These are phyloP conservation scores for Pedionomus torquatus DNA, from an alignment of 2,113 vertebrate species.

Conservation along the genomic window DNA sequence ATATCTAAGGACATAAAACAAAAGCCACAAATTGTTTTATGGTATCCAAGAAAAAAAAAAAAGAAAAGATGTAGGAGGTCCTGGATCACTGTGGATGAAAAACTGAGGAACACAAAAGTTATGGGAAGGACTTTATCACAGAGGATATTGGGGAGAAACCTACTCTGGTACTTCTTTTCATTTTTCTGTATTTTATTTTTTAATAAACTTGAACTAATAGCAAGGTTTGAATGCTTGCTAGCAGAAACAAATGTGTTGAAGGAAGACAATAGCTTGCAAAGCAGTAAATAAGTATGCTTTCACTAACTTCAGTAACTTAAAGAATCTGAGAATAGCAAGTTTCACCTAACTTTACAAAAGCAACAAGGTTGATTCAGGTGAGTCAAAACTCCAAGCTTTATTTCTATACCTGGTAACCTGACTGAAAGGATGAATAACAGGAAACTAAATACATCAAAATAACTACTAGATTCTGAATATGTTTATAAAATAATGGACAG, in stretches of 20 bases:
- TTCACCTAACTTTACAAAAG: background rate
- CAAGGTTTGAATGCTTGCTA: background rate
- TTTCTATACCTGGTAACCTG: background rate
- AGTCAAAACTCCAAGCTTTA: background rate
- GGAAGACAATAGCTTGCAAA: background rate
- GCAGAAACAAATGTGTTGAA: background rate
- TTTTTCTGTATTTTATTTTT: background rate
- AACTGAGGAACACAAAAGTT: background rate
- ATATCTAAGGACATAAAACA: background rate
- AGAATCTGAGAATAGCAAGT: background rate
- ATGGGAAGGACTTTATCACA: background rate
- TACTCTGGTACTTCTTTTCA: background rate
- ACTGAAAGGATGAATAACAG: background rate
- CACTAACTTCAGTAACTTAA: background rate
- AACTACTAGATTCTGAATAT: background rate
- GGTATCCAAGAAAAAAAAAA: background rate
- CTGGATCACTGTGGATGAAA: background rate
- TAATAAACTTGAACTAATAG: background rate
- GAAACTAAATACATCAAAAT: background rate
- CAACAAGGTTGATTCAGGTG: background rate
- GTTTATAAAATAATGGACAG: background rate
- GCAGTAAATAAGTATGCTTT: background rate
- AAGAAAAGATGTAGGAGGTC: background rate
- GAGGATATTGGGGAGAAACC: background rate
- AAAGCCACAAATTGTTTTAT: slow-evolving; percentile 10